These are phyloP conservation scores for Brachypalpus laphriformis DNA, from an alignment of 2,888 invertebrate species.

Conservation along the genomic window DNA sequence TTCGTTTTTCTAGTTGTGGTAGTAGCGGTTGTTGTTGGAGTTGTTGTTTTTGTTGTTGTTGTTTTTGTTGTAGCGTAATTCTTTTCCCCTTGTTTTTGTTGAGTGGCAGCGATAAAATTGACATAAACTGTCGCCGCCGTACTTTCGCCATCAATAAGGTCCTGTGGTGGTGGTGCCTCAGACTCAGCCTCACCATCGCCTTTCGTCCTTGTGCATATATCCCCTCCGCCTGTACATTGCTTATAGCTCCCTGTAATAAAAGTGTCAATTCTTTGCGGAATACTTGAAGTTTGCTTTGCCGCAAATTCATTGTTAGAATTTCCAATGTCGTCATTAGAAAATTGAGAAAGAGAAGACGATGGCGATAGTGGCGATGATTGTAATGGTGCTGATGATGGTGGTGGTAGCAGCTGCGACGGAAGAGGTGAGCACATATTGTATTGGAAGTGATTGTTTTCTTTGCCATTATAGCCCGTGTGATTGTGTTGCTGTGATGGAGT, in stretches of 20 bases:
- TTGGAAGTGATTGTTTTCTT: slow-evolving; percentile 52
- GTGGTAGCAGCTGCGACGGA: slow-evolving; percentile 15
- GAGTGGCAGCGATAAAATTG: slow-evolving; percentile 42
- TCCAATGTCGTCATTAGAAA: slow-evolving; percentile 46
- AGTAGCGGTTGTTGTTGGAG: slow-evolving; percentile 49
- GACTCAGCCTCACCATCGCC: background rate
- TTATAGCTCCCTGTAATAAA: slow-evolving; percentile 53
- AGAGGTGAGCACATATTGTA: slow-evolving; percentile 37
- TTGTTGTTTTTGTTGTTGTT: slow-evolving; percentile 19
- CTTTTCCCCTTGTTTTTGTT: slow-evolving; percentile 14
- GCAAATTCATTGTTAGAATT: slow-evolving; percentile 40
- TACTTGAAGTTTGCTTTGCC: slow-evolving; percentile 31
- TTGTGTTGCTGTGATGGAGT: background rate
- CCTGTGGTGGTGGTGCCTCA: too few species aligned
- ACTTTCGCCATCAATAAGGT: slow-evolving; percentile 17
- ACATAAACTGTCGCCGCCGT: slow-evolving; percentile 5
- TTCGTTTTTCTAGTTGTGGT: slow-evolving; percentile 62
- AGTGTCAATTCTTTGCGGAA: slow-evolving; percentile 30
- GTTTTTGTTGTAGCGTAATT: slow-evolving; percentile 42
- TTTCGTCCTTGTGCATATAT: slow-evolving; percentile 21
- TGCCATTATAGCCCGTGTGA: slow-evolving; percentile 10
- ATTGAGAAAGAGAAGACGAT: slow-evolving; percentile 33
- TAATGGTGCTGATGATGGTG: background rate
- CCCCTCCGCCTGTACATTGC: slow-evolving; percentile 16
- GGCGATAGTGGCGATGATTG: background rate